Evolutionary conservation across 2,797 vertebrate species (phyloP), one percentile per base, ranked within the genome.

Genomic region (Limosa lapponica): DNA sequence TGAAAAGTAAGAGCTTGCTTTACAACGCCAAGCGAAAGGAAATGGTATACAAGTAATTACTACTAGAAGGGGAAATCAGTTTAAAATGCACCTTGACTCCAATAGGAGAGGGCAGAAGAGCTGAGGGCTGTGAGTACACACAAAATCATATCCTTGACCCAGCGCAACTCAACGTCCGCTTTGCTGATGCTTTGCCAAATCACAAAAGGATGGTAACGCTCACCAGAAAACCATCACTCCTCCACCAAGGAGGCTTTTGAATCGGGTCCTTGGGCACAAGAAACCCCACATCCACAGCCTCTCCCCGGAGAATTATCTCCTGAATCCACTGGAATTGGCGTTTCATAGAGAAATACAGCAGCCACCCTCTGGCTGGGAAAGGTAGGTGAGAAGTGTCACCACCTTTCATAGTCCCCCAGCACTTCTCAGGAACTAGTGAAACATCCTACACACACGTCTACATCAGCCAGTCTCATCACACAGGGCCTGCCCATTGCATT

Each of bases 271-370:
- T 32, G n/a, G 36, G 59, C 32, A 87, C 25, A 62, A 34, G 22
- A 67, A 75, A 71, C 37, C 32, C 36, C 59, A 77, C 24, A 44
- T 8, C n/a, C 46, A 18, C 2, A 3, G 28, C 10, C 30, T 13
- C 36, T 46, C 55, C 1, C 0, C 19, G 44, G 16, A 91, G 11
- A 65, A 74, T 25, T 23, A 71, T 49, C 36, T 48, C 20, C 13
- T 0, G 3, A 72, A 0, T 16, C 49, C 36, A 22, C 12, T 8
- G n/a, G 30, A 81, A 59, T 0, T 16, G 36, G 48, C 6, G 2
- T 43, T 88, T 75, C 36, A 28, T 2, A 36, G 8, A 32, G 55
- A 46, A 55, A 41, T 22, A 17, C 20, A 74, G 39, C 44, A 80
- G 64, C 20, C 28, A 39, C 6, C 4, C 39, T 64, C 44, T 24